Conservation (phyloP, 2,113 vertebrate species). For the Cochlearius cochlearius region DNA sequence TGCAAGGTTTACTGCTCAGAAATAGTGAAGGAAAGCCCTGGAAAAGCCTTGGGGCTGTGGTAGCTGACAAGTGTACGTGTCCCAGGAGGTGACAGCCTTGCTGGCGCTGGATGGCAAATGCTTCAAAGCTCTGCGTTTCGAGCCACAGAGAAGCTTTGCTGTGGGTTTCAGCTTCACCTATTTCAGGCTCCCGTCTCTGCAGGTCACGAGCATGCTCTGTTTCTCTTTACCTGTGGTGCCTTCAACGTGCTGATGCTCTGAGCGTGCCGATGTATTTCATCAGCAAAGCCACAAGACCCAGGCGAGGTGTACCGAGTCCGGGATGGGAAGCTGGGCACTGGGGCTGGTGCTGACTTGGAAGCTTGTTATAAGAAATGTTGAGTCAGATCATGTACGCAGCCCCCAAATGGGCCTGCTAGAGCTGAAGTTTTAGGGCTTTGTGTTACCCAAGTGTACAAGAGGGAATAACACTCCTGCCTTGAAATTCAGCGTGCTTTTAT, state of each 20-base stretch:
- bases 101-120: background rate
- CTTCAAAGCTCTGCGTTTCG: background rate
- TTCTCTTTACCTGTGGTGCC: background rate
- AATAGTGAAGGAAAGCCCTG: background rate
- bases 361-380: background rate
- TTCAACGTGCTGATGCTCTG: background rate
- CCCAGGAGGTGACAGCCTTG: background rate
- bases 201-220: fast-evolving
- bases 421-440: background rate
- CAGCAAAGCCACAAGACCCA: background rate
- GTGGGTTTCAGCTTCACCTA: background rate
- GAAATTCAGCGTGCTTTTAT: background rate
- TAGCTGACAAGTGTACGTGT: fast-evolving
- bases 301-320: fast-evolving
- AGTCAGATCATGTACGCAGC: background rate
- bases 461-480: background rate
- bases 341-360: background rate
- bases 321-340: background rate
- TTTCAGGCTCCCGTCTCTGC: background rate
- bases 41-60: background rate
- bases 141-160: background rate
- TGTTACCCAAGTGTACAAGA: background rate
- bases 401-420: background rate
- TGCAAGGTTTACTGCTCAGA: background rate
- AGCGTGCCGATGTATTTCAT: background rate